Evolutionary conservation across 2,888 invertebrate genomes (phyloP).

Genomic region (Cheilosia impressa): DNA sequence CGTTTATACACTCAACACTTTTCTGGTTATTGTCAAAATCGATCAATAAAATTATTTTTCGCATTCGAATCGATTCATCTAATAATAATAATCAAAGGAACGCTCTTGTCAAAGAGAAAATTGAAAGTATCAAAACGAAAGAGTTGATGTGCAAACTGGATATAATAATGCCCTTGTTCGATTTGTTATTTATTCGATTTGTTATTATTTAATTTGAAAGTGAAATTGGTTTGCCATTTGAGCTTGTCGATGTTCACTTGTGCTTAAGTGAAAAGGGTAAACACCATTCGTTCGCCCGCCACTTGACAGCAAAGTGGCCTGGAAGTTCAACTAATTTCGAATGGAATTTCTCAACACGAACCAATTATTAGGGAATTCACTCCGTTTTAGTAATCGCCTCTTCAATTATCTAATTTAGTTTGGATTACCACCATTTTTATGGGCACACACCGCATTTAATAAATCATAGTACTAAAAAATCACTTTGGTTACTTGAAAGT

Average conservation of each 20-base stretch:
- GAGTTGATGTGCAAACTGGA: slow-evolving; percentile 50
- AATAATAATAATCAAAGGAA: neutral
- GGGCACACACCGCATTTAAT: slow-evolving; percentile 1
- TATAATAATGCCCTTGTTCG: neutral
- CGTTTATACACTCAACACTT: neutral
- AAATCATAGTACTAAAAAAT: slow-evolving; percentile 25
- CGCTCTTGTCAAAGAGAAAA: neutral
- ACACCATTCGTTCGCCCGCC: neutral
- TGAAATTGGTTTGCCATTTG: slow-evolving; percentile 19
- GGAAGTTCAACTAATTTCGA: neutral
- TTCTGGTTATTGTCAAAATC: neutral
- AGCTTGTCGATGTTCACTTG: neutral
- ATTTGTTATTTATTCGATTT: neutral
- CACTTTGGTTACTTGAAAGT: slow-evolving; percentile 33
- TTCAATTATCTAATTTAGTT: slow-evolving; percentile 41
- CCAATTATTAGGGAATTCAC: slow-evolving; percentile 13
- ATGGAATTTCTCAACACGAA: slow-evolving; percentile 21
- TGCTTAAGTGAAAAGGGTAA: slow-evolving; percentile 4
- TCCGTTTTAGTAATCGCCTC: slow-evolving; percentile 8
- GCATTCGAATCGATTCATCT: neutral
- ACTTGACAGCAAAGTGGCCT: neutral
- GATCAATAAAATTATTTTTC: neutral
- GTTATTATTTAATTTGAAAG: slow-evolving; percentile 32
- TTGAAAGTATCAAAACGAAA: slow-evolving; percentile 37
- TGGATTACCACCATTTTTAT: slow-evolving; percentile 11